Evolutionary conservation across 2,888 invertebrate species (phyloP), one percentile per base, ranked within the genome.

Genomic region (Monopis laevigella): DNA sequence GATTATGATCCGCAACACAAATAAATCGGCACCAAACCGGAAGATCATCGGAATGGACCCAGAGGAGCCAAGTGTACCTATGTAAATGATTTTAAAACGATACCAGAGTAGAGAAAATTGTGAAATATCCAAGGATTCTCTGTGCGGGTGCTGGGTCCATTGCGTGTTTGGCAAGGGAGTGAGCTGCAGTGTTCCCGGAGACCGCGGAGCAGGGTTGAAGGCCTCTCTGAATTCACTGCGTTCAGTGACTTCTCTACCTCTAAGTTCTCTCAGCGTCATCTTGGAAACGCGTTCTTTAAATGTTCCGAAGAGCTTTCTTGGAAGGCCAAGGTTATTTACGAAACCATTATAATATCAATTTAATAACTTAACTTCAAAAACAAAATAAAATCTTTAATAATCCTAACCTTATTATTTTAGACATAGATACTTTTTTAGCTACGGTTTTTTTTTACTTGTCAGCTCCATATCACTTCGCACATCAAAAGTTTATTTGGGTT

Each of bases 1-100:
- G n/a, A n/a, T n/a, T n/a, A n/a, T n/a, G 58, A 56, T 59, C 42
- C 43, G 42, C 48, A 54, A 63, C 61, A 64, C 58, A 67, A 62
- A 65, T 63, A 65, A 65, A 69, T 68, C 58, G 30, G 30, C 17
- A 6, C 32, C n/a, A 24, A 26, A 24, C 41, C 29, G 55, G 56
- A 55, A 59, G 59, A 66, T 64, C 63, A 64, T 61, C 47, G 53
- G 51, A 43, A 26, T 39, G 26, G 39, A 26, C 16, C 16, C 24
- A 27, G 19, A 26, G 42, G 21, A 29, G 38, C 29, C 30, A 21
- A 19, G 41, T 27, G 42, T 51, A 60, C n/a, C n/a, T n/a, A n/a
- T n/a, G n/a, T n/a, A n/a, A n/a, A n/a, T n/a, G 32, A 32, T 32
- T 32, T 32, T 32, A 32, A 32, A 32, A 32, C 32, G 32, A 32